A percentile compares a stretch with the other conserved stretches of the same genome.
phyloP scores from a whole-genome alignment of 2,797 vertebrate genomes.

The Gambelia wislizenii region DNA sequence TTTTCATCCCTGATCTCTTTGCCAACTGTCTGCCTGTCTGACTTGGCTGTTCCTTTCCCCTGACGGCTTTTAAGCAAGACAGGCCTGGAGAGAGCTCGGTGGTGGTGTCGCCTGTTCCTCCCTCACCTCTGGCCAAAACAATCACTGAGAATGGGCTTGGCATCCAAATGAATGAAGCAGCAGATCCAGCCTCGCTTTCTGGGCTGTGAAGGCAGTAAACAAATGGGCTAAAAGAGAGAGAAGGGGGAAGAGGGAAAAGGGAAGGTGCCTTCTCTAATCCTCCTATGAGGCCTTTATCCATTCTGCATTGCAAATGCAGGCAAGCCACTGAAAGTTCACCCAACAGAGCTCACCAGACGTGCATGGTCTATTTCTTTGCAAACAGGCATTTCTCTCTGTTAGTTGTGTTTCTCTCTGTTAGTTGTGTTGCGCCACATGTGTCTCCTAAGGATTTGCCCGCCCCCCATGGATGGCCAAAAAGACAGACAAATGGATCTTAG shows the following conservation, averaged over 20 bases:
- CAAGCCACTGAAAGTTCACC: neutral
- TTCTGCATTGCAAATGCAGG: neutral
- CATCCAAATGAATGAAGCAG: neutral
- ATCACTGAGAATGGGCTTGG: constrained; percentile 24
- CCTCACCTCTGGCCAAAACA: constrained; percentile 29
- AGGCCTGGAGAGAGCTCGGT: neutral
- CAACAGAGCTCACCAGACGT: no score
- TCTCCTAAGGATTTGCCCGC: no score
- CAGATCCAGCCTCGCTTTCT: neutral
- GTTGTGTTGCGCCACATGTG: no score
- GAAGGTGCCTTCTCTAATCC: neutral
- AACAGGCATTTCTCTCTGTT: neutral
- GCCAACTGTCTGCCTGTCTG: constrained; percentile 61
- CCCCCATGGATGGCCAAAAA: no score
- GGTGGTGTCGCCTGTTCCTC: constrained; percentile 16
- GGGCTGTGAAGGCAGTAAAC: neutral
- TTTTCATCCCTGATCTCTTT: constrained; percentile 71
- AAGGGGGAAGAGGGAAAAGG: no score
- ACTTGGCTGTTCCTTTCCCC: constrained; percentile 53
- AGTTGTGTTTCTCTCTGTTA: no score
- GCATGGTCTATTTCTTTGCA: neutral
- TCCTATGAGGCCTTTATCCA: neutral
- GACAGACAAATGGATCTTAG: no score
- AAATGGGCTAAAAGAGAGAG: neutral
- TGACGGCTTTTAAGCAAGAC: constrained; percentile 57